Evolutionary conservation across 2,113 vertebrate species (phyloP).

Genomic region (Odobenus rosmarus): DNA sequence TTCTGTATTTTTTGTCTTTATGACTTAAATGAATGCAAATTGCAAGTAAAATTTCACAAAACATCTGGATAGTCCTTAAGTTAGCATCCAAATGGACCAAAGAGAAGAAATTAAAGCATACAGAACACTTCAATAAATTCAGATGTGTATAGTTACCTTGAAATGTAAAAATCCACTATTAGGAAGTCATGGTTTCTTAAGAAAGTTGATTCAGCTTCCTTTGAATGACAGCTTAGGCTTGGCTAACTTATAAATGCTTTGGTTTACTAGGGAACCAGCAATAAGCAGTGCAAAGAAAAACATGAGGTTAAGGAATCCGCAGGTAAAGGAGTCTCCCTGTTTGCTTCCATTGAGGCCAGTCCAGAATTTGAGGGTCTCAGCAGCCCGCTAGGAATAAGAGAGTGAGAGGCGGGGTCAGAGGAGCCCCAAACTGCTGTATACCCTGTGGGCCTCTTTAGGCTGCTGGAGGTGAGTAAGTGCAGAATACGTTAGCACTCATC

Average conservation of each 20-base stretch:
- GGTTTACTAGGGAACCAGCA: not conserved
- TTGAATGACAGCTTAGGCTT: not conserved
- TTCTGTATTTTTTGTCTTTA: not conserved
- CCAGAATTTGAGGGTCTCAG: not conserved
- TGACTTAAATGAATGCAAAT: not conserved
- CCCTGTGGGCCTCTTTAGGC: not conserved
- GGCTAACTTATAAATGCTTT: not conserved
- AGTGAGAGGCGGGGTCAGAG: not conserved
- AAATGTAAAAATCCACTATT: not conserved
- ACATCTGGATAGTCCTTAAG: not conserved
- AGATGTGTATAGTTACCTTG: not conserved
- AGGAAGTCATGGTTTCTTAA: not conserved
- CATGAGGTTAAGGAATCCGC: not conserved
- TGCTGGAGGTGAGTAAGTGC: no score
- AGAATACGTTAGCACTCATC: not conserved
- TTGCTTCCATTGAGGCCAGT: not conserved
- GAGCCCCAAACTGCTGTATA: not conserved
- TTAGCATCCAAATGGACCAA: not conserved
- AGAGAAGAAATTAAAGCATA: not conserved
- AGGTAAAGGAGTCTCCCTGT: not conserved
- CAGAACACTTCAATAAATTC: not conserved
- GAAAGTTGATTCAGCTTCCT: not conserved
- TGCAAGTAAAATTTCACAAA: not conserved
- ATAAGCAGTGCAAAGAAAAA: not conserved
- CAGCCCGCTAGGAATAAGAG: not conserved